Base-by-base conservation (phyloP, 2,888 invertebrate species). In the Prosopocoilus inquinatus region DNA sequence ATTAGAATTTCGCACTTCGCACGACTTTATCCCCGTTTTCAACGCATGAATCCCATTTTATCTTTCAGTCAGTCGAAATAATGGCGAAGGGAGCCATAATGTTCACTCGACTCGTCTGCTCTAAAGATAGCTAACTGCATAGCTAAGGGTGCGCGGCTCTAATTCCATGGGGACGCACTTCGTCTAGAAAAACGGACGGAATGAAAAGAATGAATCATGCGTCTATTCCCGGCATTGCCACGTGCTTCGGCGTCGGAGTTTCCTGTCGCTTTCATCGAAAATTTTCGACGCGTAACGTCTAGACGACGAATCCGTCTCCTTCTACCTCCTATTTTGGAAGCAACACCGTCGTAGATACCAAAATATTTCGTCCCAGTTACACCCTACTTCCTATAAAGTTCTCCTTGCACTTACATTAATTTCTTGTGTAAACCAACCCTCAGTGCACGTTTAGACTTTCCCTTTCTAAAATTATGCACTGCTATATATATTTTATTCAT, bases 151-250 rank as follows among this genome's bases (percentile, higher is more conserved):
- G 41, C 16, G 2, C 41, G 41, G 41, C 15, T 15, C 41, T 41
- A 41, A 41, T 41, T 41, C 41, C 41, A 41, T 15, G 41, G 41
- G 41, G 41, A 41, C 15, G 9, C 9, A 41, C 41, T 9, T 13
- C 41, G 41, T 41, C 41, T 41, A 15, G 12, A 41, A 16, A 9
- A 41, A 41, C 13, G 15, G 41, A 41, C 41, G 41, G 15, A 41
- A 13, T 41, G 16, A 9, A 15, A 11, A 9, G 15, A 16, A 41
- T 41, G 41, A 41, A 11, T 65, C 64, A 62, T 62, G 53, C 62
- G 63, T 58, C 63, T 66, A 66, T 66, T 62, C 59, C 54, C 51
- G 58, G 66, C 64, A 61, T 60, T 62, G 57, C 64, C 66, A 66
- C 66, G 66, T 66, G 66, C 64, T 63, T 58, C 59, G 55, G 56